phyloP scores from a whole-genome alignment of 2,113 vertebrate genomes.

The Lutjanus erythropterus region DNA sequence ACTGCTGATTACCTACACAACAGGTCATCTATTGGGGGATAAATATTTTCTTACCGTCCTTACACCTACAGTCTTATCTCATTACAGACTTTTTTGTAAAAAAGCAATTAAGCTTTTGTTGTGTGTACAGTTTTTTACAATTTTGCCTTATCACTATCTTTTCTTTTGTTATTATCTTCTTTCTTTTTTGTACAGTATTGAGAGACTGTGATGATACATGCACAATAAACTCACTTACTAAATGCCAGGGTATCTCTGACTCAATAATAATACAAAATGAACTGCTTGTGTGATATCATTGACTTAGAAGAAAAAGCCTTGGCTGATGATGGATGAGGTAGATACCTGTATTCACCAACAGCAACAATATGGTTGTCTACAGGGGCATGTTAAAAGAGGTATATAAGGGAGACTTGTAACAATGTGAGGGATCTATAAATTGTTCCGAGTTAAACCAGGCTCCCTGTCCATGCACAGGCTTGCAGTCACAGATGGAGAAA shows the following conservation, averaged over 20 bases:
- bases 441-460: neutral
- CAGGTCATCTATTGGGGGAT: no score
- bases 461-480: neutral
- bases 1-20: no score
- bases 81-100: no score
- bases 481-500: slow-evolving; percentile 22
- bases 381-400: neutral
- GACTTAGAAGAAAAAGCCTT: neutral
- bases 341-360: neutral
- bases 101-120: no score
- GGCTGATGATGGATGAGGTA: neutral
- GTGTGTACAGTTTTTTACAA: neutral
- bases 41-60: no score
- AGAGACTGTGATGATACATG: neutral
- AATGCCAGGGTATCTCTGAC: neutral
- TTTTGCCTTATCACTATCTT: neutral
- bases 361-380: neutral
- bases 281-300: neutral
- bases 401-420: neutral
- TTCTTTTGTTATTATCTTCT: neutral
- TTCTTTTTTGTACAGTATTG: neutral
- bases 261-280: neutral
- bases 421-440: neutral
- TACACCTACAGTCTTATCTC: no score
- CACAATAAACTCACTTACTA: neutral